Base-by-base conservation (phyloP, 2,888 invertebrate species). In the Geophilus truncorum region DNA sequence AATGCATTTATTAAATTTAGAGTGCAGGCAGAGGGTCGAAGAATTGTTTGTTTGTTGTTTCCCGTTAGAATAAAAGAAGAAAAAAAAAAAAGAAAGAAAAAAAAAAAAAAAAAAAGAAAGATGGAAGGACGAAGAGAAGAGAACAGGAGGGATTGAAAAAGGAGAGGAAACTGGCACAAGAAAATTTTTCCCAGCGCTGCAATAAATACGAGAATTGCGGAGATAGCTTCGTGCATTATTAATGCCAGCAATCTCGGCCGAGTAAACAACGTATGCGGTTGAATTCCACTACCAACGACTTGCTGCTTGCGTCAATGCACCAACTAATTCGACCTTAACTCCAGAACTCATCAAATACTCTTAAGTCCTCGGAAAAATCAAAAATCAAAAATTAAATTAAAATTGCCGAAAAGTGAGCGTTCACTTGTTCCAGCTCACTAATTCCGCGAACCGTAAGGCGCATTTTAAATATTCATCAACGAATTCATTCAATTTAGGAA, bases 191-290 rank as follows among this genome's bases (percentile, higher is more conserved):
- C 77, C 32, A 77, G 77, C 32, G 36, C 34, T 77, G 77, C 77
- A 77, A 77, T 77, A 77, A 77, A 77, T 36, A 77, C 77, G 77
- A 77, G 34, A 34, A 77, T 77, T 77, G 77, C 77, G 34, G 36
- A 36, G 34, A 77, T 77, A 77, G 36, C 77, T 34, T 77, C 77
- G 77, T 77, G 77, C 77, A 77, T 77, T 77, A 77, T 77, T 77
- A 77, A 77, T 36, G 36, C 21, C 34, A 77, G 77, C 77, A 77
- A 77, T 77, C 77, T 77, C 34, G 32, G 77, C 77, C 36, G 77
- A 77, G 77, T 77, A 77, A 77, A 77, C 77, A 77, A 77, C 62
- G 62, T 62, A 25, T 62, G 62, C 62, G 62, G 62, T 62, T 62
- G 62, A 62, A 62, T 62, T 62, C 62, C 62, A 62, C 62, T 62